Percentiles rank a stretch among this genome's conserved stretches.
These are phyloP conservation scores for Cochlearius cochlearius DNA, from an alignment of 2,113 vertebrate genomes.

Conservation along the genomic window DNA sequence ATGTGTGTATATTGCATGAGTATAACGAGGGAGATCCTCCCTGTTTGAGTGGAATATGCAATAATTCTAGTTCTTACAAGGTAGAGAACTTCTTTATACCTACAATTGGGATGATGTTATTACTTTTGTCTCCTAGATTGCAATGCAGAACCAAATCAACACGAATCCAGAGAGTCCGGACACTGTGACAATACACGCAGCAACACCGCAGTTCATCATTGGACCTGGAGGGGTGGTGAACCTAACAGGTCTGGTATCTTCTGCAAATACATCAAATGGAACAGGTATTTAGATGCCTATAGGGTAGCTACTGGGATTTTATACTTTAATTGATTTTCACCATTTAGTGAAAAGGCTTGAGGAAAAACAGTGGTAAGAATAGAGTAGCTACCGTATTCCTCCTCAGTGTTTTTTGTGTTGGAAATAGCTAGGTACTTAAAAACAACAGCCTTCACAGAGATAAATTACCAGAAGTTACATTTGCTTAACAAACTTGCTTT, in stretches of 20 bases:
- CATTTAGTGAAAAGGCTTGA: constrained; percentile 41
- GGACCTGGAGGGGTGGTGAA: constrained; percentile 89
- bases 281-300: constrained; percentile 66
- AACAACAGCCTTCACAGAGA: not conserved
- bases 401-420: not conserved
- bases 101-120: not conserved
- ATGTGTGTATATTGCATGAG: not conserved
- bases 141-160: constrained; percentile 92
- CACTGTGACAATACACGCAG: constrained; percentile 85
- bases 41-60: not conserved
- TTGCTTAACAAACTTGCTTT: not conserved
- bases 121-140: constrained; percentile 74
- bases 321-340: not conserved
- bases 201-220: constrained; percentile 87
- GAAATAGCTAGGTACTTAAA: not conserved
- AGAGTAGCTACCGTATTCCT: not conserved
- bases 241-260: constrained; percentile 83
- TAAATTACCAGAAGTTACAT: not conserved
- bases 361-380: constrained; percentile 53
- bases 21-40: not conserved
- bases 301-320: constrained; percentile 57
- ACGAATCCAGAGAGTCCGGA: constrained; percentile 87
- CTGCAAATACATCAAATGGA: constrained; percentile 66
- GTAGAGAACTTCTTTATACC: not conserved
- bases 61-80: not conserved